Percentiles rank a stretch among this genome's conserved stretches.
phyloP scores from a whole-genome alignment of 2,113 vertebrate species.

The Megaceryle maxima region DNA sequence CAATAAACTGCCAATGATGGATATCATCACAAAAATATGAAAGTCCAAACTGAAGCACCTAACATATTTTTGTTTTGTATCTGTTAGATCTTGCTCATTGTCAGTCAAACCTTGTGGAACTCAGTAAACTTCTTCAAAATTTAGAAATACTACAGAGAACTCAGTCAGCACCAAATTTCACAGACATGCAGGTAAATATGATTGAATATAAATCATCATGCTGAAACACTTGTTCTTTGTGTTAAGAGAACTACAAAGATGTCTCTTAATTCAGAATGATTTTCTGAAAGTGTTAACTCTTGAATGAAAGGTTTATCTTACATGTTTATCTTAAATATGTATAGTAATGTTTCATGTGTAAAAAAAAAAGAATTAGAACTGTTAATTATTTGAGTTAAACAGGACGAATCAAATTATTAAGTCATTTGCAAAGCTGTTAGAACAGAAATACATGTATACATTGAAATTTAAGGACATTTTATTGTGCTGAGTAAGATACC shows the following conservation, averaged over 20 bases:
- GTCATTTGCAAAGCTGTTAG: background rate
- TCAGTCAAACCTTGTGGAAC: constrained; percentile 94
- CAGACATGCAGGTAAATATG: constrained; percentile 87
- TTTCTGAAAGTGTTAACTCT: background rate
- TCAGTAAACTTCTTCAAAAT: constrained; percentile 94
- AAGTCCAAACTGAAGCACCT: background rate
- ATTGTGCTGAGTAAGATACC: background rate
- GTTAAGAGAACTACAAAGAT: background rate
- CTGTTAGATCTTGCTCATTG: constrained; percentile 91
- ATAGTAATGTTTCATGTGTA: background rate
- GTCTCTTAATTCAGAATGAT: background rate
- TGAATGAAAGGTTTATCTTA: background rate
- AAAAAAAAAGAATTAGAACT: background rate
- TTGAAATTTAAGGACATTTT: background rate
- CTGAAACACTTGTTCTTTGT: background rate
- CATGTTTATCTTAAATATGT: background rate
- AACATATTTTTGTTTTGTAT: constrained; percentile 22
- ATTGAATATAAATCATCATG: background rate
- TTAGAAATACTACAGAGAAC: constrained; percentile 98
- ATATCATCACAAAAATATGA: background rate
- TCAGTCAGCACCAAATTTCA: constrained; percentile 97
- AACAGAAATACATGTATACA: background rate
- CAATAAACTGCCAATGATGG: background rate
- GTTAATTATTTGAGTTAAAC: background rate
- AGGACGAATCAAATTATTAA: background rate